A percentile compares a stretch with the other conserved stretches of the same genome.
phyloP scores from a whole-genome alignment of 2,113 vertebrate genomes.

The Furnarius figulus region DNA sequence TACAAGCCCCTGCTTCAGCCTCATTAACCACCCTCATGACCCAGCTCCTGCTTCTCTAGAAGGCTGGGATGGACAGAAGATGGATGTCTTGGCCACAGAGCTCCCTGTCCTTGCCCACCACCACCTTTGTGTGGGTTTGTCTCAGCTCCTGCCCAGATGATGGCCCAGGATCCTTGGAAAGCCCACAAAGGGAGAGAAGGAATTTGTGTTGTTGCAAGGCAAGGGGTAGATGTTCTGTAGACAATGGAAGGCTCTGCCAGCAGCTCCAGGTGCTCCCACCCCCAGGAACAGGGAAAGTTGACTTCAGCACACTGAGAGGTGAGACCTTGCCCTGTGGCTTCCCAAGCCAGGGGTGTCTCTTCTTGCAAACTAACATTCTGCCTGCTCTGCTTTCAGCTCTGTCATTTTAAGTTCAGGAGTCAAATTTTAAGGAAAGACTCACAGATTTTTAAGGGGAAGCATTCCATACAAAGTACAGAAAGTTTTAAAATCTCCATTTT shows the following conservation, averaged over 20 bases:
- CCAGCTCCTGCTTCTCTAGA: background rate
- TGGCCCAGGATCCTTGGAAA: background rate
- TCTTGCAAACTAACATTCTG: background rate
- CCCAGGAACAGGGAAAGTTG: rapidly evolving
- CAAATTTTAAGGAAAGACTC: background rate
- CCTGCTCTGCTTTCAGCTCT: background rate
- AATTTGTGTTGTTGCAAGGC: too few species aligned
- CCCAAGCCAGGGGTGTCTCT: background rate
- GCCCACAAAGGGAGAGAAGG: background rate
- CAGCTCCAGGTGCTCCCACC: background rate
- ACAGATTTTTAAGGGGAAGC: background rate
- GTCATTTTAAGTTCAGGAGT: background rate
- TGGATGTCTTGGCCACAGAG: rapidly evolving
- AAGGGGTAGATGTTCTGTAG: rapidly evolving
- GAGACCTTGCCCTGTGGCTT: background rate
- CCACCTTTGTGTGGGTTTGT: rapidly evolving
- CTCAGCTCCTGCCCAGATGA: background rate
- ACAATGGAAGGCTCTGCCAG: background rate
- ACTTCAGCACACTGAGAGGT: rapidly evolving
- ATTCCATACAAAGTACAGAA: background rate
- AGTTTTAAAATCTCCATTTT: background rate
- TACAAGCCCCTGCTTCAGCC: background rate
- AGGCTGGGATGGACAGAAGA: background rate
- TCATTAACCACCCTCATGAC: too few species aligned
- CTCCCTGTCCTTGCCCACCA: background rate